A percentile compares a stretch with the other conserved stretches of the same genome.
These are phyloP conservation scores for Pandion haliaetus DNA, from an alignment of 2,113 vertebrate species.

Conservation along the genomic window DNA sequence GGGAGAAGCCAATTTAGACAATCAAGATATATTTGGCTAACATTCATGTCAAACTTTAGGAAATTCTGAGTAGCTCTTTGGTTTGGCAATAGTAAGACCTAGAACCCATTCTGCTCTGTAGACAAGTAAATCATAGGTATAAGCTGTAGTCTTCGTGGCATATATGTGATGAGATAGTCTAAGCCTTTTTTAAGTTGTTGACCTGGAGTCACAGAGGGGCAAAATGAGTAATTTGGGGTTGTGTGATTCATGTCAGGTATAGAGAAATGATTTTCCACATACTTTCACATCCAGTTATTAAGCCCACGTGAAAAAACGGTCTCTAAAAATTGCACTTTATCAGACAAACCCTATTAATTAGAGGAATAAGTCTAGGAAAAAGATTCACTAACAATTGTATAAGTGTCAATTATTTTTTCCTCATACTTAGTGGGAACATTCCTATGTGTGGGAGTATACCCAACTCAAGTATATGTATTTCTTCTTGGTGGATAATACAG, in stretches of 20 bases:
- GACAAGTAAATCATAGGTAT: not conserved
- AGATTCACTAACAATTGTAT: not conserved
- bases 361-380: not conserved
- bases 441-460: not conserved
- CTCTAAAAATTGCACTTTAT: not conserved
- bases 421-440: not conserved
- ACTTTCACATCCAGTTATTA: not conserved
- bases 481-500: slow-evolving; percentile 3
- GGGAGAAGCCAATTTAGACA: too few species aligned
- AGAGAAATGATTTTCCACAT: not conserved
- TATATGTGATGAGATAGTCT: not conserved
- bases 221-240: not conserved
- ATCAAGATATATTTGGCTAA: too few species aligned
- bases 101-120: not conserved
- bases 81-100: not conserved
- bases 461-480: not conserved
- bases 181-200: not conserved
- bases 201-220: not conserved
- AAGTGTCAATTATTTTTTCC: slow-evolving; percentile 45
- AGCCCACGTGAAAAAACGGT: not conserved
- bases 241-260: not conserved
- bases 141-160: not conserved
- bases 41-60: not conserved
- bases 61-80: not conserved
- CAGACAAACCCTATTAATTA: slow-evolving; percentile 11